These are phyloP conservation scores for Poecilobothrus nobilitatus DNA, from an alignment of 2,888 invertebrate genomes.

Conservation along the genomic window DNA sequence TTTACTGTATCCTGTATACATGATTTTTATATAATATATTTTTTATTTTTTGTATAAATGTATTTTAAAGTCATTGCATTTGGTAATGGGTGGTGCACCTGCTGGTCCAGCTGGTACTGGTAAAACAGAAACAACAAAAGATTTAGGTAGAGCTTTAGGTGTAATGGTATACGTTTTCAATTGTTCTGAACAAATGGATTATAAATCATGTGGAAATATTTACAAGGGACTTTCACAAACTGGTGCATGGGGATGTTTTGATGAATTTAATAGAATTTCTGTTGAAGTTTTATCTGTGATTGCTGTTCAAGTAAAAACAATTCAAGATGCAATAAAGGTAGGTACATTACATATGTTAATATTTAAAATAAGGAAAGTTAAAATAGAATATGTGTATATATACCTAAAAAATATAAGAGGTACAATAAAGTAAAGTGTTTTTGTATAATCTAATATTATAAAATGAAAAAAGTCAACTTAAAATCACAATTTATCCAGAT, in stretches of 20 bases:
- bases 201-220: conserved; percentile 91
- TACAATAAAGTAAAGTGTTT: no score
- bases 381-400: neutral
- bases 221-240: conserved; percentile 91
- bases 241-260: conserved; percentile 96
- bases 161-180: conserved; percentile 97
- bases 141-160: conserved; percentile 89
- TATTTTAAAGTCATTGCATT: conserved; percentile 60
- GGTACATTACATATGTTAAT: conserved; percentile 15
- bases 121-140: conserved; percentile 96
- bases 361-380: neutral
- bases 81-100: conserved; percentile 93
- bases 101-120: conserved; percentile 95
- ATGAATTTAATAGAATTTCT: conserved; percentile 93
- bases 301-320: conserved; percentile 84
- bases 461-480: no score
- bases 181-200: conserved; percentile 97
- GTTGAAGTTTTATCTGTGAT: conserved; percentile 96
- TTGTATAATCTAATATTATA: no score
- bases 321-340: conserved; percentile 79
- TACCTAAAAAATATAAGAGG: no score
- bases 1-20: no score
- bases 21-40: no score
- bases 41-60: conserved; percentile 16
- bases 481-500: no score